phyloP scores from a whole-genome alignment of 2,888 invertebrate genomes.

The Agrochola lota region DNA sequence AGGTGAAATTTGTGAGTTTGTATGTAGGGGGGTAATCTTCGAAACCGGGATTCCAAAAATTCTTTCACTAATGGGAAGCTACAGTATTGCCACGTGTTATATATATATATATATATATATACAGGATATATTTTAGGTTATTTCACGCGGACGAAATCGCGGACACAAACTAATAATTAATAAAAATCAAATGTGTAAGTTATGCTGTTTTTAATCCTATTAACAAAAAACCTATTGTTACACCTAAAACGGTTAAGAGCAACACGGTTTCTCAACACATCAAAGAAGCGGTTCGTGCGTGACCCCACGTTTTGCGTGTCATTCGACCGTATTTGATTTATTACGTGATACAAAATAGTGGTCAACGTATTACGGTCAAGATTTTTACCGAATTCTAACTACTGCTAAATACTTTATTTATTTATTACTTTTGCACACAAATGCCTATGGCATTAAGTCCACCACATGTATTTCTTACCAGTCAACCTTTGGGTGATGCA shows the following conservation, averaged over 20 bases:
- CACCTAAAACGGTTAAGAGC: slow-evolving; percentile 19
- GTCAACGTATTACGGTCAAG: slow-evolving; percentile 46
- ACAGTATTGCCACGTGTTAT: no score
- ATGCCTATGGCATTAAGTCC: no score
- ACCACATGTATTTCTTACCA: no score
- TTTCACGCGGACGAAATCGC: no score
- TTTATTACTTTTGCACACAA: no score
- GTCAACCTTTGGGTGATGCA: no score
- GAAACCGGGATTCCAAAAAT: no score
- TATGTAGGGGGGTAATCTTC: no score
- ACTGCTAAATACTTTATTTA: neutral
- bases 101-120: no score
- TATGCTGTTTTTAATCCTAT: neutral
- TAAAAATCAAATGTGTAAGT: neutral
- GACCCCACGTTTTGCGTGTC: slow-evolving; percentile 50
- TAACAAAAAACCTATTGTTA: neutral
- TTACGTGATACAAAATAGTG: slow-evolving; percentile 42
- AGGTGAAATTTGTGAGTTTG: no score
- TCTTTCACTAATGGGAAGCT: no score
- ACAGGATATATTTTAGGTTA: no score
- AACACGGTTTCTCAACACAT: slow-evolving; percentile 30
- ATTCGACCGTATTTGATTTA: slow-evolving; percentile 51
- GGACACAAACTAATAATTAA: neutral
- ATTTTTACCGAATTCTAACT: slow-evolving; percentile 15
- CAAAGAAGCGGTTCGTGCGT: slow-evolving; percentile 38